Evolutionary conservation across 2,888 invertebrate genomes (phyloP).

Genomic region (Drosophila multiciliata): DNA sequence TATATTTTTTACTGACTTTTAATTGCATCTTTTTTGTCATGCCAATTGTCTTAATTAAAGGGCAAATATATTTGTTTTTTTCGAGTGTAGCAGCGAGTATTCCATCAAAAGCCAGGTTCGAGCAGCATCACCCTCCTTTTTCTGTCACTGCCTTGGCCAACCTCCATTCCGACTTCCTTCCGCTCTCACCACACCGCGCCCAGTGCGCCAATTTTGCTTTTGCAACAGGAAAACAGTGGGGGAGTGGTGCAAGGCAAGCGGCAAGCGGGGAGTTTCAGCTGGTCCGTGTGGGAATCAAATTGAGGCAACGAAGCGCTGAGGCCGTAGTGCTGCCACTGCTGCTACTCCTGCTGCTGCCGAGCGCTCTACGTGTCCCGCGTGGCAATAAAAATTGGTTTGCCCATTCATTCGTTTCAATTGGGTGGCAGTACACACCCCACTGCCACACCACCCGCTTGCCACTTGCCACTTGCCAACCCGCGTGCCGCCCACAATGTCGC

Average conservation of each 20-base stretch:
- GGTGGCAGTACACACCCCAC: constrained; percentile 25
- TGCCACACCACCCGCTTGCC: constrained; percentile 11
- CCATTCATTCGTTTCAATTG: constrained; percentile 80
- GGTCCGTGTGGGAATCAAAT: constrained; percentile 72
- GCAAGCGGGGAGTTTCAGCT: constrained; percentile 3
- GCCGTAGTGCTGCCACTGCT: constrained; percentile 27
- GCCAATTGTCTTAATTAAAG: background rate
- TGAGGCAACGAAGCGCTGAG: constrained; percentile 59
- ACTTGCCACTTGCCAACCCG: constrained; percentile 8
- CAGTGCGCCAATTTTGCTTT: constrained; percentile 72
- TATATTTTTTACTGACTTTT: background rate
- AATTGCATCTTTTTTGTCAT: background rate
- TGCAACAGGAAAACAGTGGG: constrained; percentile 53
- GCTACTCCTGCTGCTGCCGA: constrained; percentile 2
- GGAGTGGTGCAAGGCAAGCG: background rate
- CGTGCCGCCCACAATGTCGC: constrained; percentile 60
- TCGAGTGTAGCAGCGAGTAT: constrained; percentile 23
- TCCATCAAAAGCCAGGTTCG: constrained; percentile 61
- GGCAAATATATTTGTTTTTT: constrained; percentile 2
- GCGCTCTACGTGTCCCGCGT: constrained; percentile 79
- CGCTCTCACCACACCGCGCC: constrained; percentile 64
- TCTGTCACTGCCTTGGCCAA: constrained; percentile 3
- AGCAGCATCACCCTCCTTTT: background rate
- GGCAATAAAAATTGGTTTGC: constrained; percentile 80
- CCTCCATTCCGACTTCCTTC: constrained; percentile 62